Evolutionary conservation across 2,888 invertebrate species (phyloP), one percentile per base, ranked within the genome.

Genomic region (Bombylius discolor): DNA sequence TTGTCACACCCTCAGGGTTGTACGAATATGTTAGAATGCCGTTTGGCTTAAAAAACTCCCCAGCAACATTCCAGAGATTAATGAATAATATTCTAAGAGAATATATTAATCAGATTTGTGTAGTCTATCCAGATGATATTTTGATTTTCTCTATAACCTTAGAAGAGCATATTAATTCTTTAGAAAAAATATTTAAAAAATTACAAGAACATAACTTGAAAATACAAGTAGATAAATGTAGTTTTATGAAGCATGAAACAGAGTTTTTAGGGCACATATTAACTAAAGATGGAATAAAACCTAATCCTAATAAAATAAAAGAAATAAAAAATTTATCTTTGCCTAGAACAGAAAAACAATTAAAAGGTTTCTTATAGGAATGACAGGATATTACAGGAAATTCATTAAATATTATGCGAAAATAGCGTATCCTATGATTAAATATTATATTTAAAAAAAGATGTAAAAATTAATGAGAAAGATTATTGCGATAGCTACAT

Each of bases 141-240:
- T 59, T 70, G 9, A 60, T 66, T 33, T 65, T 62, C 49, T 58
- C 53, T 4, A 63, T 60, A 31, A 62, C 60, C 3, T 50, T 67
- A 34, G 61, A 66, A 57, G 66, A 66, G 58, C 66, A 65, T 49
- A 56, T 61, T 13, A 46, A 52, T 51, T 57, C 47, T n/a, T 53
- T 64, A 42, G 56, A 59, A 56, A 44, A 46, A 49, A 62, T 66
- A 5, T 62, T 67, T 39, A 49, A 63, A 49, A 59, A 55, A 54
- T 49, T 65, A 31, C 49, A 58, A 44, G 47, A 61, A 53, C 51
- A 48, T 3, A 62, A 62, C 47, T 59, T 64, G 4, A 64, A 65
- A 60, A 59, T 64, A 11, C 63, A 65, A 53, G 23, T 64, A 5
- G 62, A 63, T 44, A 64, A 65, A 53, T 36, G 36, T 36, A 36